These are phyloP conservation scores for Tapirus terrestris DNA, from an alignment of 2,113 vertebrate species.

Conservation along the genomic window DNA sequence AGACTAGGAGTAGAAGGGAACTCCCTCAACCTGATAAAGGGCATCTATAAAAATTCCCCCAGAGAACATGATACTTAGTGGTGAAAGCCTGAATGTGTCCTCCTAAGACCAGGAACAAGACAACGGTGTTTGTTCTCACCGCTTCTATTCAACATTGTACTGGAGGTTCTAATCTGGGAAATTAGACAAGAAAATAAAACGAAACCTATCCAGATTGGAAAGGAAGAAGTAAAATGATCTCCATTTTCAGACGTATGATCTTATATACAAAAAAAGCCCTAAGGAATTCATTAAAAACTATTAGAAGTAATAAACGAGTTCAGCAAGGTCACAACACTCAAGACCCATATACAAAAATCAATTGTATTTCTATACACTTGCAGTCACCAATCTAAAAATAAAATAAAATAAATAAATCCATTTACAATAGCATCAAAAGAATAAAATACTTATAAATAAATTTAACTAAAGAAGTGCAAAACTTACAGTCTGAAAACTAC, in stretches of 20 bases:
- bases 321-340: no score
- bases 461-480: background rate
- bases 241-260: background rate
- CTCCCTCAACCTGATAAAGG: background rate
- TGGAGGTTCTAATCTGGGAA: background rate
- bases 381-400: background rate
- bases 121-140: no score
- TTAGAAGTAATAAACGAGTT: no score
- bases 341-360: no score
- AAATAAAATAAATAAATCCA: background rate
- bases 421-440: background rate
- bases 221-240: background rate
- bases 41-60: background rate
- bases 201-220: background rate
- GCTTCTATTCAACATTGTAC: no score
- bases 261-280: background rate
- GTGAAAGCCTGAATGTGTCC: no score
- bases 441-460: background rate
- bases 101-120: no score
- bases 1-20: background rate
- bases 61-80: background rate
- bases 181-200: background rate
- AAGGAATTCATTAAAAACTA: background rate
- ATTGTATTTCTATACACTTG: no score
- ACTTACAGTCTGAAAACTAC: background rate